phyloP scores from a whole-genome alignment of 2,888 invertebrate genomes.

The Hypercompe scribonia region DNA sequence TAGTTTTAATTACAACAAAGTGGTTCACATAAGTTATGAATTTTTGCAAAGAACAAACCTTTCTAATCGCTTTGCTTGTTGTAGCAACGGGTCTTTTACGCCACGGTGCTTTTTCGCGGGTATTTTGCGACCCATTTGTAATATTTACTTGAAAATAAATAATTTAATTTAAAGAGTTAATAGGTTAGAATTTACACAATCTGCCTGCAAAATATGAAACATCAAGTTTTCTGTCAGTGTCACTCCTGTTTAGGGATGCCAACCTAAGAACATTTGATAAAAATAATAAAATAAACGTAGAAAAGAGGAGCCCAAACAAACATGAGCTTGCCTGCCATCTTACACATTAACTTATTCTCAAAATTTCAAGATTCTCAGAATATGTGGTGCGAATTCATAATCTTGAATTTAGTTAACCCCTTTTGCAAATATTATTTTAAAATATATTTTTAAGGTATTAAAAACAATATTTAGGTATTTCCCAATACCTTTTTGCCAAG shows the following conservation, averaged over 20 bases:
- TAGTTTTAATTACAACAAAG: constrained; percentile 12
- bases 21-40: neutral
- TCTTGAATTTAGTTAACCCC: no score
- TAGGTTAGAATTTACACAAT: constrained; percentile 12
- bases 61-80: constrained; percentile 87
- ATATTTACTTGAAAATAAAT: neutral
- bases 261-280: no score
- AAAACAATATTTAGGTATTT: no score
- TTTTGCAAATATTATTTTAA: no score
- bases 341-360: no score
- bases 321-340: no score
- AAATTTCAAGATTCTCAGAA: no score
- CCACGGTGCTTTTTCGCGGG: constrained; percentile 93
- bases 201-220: neutral
- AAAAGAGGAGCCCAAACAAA: no score
- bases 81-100: constrained; percentile 91
- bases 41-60: constrained; percentile 78
- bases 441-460: no score
- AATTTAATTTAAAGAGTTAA: neutral
- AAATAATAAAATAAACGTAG: no score
- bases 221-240: constrained; percentile 1
- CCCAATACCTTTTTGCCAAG: no score
- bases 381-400: no score
- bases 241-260: neutral
- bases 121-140: constrained; percentile 91